Base-by-base conservation (phyloP, 2,113 vertebrate species). In the Psittacula cyanocephala region DNA sequence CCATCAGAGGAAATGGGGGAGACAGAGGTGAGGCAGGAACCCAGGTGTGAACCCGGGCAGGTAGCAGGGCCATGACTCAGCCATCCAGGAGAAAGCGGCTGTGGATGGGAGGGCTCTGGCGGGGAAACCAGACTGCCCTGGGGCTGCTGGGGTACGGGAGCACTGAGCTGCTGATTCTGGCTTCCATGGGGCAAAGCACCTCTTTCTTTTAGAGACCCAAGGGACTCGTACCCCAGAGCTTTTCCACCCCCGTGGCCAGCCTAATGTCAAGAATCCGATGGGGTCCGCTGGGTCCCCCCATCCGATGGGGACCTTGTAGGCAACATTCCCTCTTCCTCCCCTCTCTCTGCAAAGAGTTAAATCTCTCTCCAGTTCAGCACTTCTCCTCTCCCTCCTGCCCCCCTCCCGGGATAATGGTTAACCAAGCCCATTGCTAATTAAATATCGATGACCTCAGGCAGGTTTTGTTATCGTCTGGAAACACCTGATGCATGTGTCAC, bases 401-500 rank as follows among this genome's bases (percentile, higher is more conserved):
- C 35, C 94, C 81, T 37, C 3, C 37, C 3, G 6, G 84, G 93
- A 44, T 97, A 97, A 97, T 97, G 89, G 94, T 97, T 97, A 97
- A 96, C 95, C 2, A 3, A 95, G 63, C 88, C 90, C 84, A 72
- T 80, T 95, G 95, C 96, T 97, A 97, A 96, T 96, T 97, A 96
- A 97, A 96, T 97, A 96, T 96, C 27, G 13, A 90, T 97, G 96
- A 96, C 96, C 91, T 95, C 95, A 96, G 95, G 95, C 95, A 82
- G 77, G 96, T 93, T 96, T 94, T 96, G 92, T 97, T 97, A 97
- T 97, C 93, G 74, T 94, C 94, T 91, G 89, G 64, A 75, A 97
- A 96, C 95, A 97, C 97, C 96, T 97, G 96, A 97, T 88, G 95
- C 60, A 90, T 97, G 95, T 97, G 96, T 97, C 96, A 97, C 91